Percentiles rank a stretch among this genome's conserved stretches.
Evolutionary conservation across 2,113 vertebrate species (phyloP).

Genomic region (Myanophis thanlyinensis): DNA sequence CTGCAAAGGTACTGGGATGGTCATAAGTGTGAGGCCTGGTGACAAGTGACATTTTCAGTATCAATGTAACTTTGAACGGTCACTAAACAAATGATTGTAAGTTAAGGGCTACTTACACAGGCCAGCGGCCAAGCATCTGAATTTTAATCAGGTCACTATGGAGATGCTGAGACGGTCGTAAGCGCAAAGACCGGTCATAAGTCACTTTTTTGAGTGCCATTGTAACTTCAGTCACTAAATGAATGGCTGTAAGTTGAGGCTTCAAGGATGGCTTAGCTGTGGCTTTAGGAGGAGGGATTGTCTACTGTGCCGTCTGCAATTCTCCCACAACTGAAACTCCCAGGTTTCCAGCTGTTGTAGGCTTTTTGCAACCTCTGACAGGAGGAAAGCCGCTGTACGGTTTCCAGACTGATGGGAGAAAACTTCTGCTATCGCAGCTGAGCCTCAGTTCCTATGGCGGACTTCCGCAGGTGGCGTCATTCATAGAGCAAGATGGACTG

Average conservation of each 20-base stretch:
- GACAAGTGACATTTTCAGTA: too few species aligned
- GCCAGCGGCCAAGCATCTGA: too few species aligned
- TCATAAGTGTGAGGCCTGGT: too few species aligned
- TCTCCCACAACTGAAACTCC: background rate
- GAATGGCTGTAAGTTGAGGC: background rate
- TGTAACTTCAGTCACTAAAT: too few species aligned
- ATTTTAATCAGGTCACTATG: too few species aligned
- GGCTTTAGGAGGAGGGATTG: background rate
- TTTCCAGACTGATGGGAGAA: background rate
- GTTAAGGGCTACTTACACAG: too few species aligned
- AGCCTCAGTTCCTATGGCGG: background rate
- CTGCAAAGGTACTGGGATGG: too few species aligned
- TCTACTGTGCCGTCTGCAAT: background rate
- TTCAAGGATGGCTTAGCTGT: background rate
- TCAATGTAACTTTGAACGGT: too few species aligned
- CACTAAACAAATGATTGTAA: too few species aligned
- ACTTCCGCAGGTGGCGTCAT: background rate
- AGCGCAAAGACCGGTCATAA: too few species aligned
- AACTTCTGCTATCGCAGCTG: background rate
- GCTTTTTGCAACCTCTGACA: background rate
- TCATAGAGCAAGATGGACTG: background rate
- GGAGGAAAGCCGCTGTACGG: background rate
- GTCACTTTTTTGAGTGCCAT: too few species aligned
- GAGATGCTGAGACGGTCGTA: too few species aligned
- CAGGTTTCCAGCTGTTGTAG: background rate